These are phyloP conservation scores for Gadus macrocephalus DNA, from an alignment of 2,113 vertebrate genomes.

Conservation along the genomic window DNA sequence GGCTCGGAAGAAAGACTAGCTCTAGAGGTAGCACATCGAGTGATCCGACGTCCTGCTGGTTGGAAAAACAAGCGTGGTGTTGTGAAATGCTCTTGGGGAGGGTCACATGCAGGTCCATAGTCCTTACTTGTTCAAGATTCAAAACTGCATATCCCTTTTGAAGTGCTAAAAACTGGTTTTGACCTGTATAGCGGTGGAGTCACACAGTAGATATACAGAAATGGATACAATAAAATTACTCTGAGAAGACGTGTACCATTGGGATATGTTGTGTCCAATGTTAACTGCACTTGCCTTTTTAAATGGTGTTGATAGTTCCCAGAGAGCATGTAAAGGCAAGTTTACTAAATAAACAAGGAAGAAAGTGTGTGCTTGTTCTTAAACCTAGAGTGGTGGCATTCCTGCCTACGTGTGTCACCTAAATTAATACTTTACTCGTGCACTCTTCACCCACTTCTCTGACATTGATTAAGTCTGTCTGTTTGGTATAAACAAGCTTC, in stretches of 20 bases:
- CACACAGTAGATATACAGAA: too few relatives aligned
- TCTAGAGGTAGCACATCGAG: not conserved
- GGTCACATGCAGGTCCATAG: not conserved
- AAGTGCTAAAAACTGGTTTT: too few relatives aligned
- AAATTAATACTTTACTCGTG: not conserved
- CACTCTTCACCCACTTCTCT: constrained; percentile 12
- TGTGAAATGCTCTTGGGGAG: not conserved
- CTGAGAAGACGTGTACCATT: too few relatives aligned
- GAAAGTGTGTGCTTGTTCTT: not conserved
- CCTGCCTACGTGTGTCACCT: too few relatives aligned
- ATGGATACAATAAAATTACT: too few relatives aligned
- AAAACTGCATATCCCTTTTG: too few relatives aligned
- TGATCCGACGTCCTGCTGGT: not conserved
- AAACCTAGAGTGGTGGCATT: too few relatives aligned
- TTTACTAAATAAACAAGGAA: not conserved
- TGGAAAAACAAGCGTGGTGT: not conserved
- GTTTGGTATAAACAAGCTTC: not conserved
- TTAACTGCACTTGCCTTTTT: not conserved
- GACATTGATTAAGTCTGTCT: constrained; percentile 6
- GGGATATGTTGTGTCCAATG: too few relatives aligned
- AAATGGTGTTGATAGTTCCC: not conserved
- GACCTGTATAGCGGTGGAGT: too few relatives aligned
- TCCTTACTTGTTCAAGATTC: not conserved
- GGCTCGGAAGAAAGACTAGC: not conserved
- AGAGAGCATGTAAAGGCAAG: not conserved